Evolutionary conservation across 2,888 invertebrate species (phyloP), one percentile per base, ranked within the genome.

Genomic region (Blastobasis adustella): DNA sequence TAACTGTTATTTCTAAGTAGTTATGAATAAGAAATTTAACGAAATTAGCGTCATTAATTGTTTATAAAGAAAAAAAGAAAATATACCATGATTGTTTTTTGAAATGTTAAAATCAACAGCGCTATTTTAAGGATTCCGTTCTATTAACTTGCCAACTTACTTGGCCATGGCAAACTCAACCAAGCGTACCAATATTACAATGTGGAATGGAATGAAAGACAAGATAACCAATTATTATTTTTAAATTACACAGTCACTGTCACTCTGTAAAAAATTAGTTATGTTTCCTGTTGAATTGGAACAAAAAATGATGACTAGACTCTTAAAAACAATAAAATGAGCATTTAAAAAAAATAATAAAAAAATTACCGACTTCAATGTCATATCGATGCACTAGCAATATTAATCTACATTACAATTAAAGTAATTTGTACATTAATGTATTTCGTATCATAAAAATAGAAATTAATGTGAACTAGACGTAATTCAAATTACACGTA

Each of bases 311-410:
- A 79, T 87, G 87, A 87, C 87, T 87, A 87, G 87, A 87, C 82
- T 85, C 83, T 85, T 86, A 84, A 79, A 84, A 83, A 71, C 82
- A 84, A 79, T 73, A 81, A 80, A 81, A 83, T 87, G 87, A 87
- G 87, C 87, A 87, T 87, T 87, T 82, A 84, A 74, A 85, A 81
- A 23, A 23, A 82, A 82, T 67, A 79, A 77, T 74, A 70, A 70
- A 71, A 70, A 72, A 67, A 66, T 67, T 65, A 66, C 64, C 71
- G 72, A 76, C 59, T 64, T 60, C 55, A 57, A 50, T 55, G 52
- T 58, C 9, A 9, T 7, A n/a, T 42, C 67, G 64, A 52, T 62
- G 67, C 65, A 62, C 67, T 66, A 71, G 69, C 70, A 67, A 65
- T 58, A 63, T 65, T 59, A 51, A 56, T 47, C 44, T 47, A 43